A percentile compares a stretch with the other conserved stretches of the same genome.
Evolutionary conservation across 2,888 invertebrate genomes (phyloP).

Genomic region (Drymonia ruficornis): DNA sequence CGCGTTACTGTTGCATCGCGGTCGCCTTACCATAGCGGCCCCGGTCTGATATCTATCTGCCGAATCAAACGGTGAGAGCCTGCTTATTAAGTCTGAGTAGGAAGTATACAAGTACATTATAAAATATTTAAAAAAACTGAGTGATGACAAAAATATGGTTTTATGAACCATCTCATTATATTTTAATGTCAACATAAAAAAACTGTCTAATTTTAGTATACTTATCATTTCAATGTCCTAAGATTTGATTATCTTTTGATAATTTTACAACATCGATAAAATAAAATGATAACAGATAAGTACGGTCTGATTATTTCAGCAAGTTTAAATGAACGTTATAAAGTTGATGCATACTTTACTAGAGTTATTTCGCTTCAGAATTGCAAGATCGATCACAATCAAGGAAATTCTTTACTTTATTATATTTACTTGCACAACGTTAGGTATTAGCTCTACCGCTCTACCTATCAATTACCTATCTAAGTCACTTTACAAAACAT

Average conservation of each 20-base stretch:
- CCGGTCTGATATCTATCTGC: too few species aligned
- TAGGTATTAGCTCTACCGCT: neutral
- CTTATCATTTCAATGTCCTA: neutral
- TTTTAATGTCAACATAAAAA: too few species aligned
- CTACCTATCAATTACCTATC: neutral
- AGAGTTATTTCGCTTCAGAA: neutral
- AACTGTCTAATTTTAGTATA: too few species aligned
- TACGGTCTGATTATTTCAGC: constrained; percentile 3
- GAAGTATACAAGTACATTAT: too few species aligned
- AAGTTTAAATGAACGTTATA: neutral
- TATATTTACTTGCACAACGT: neutral
- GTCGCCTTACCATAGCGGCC: too few species aligned
- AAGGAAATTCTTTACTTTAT: neutral
- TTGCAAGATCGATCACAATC: neutral
- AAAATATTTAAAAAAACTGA: too few species aligned
- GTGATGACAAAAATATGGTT: too few species aligned
- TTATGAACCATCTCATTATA: too few species aligned
- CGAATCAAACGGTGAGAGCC: too few species aligned
- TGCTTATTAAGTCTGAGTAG: too few species aligned
- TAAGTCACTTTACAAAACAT: neutral
- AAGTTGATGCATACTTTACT: too few species aligned
- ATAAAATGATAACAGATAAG: neutral
- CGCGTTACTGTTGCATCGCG: too few species aligned
- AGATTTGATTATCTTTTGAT: constrained; percentile 1
- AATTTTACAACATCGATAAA: neutral